phyloP scores from a whole-genome alignment of 2,888 invertebrate species.

The Acanthosepion lycidas region DNA sequence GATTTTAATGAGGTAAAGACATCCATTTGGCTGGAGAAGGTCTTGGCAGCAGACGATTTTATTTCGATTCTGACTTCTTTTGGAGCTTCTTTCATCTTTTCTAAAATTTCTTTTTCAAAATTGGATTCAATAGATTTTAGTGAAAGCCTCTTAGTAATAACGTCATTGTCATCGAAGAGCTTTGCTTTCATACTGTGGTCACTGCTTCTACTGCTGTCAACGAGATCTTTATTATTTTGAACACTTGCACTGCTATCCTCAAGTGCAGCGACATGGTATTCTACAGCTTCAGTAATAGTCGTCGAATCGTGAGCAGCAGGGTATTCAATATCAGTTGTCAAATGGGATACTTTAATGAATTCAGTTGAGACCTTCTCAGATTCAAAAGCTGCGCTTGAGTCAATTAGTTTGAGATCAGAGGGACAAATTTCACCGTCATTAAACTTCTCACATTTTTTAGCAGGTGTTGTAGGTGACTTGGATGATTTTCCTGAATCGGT shows the following conservation, averaged over 20 bases:
- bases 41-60: neutral
- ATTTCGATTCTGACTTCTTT: neutral
- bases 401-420: neutral
- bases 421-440: neutral
- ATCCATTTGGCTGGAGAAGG: neutral
- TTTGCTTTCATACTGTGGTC: neutral
- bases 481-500: neutral
- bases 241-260: neutral
- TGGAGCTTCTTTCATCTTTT: neutral
- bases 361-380: neutral
- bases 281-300: neutral
- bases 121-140: neutral
- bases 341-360: neutral
- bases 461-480: neutral
- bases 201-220: neutral
- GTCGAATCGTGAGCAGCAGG: neutral
- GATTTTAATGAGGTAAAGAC: neutral
- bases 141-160: neutral
- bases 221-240: neutral
- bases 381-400: neutral
- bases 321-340: neutral
- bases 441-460: neutral
- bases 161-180: neutral
- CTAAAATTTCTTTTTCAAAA: neutral
- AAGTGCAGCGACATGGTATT: neutral